Evolutionary conservation across 2,113 vertebrate species (phyloP).

Genomic region (Clinocottus analis): DNA sequence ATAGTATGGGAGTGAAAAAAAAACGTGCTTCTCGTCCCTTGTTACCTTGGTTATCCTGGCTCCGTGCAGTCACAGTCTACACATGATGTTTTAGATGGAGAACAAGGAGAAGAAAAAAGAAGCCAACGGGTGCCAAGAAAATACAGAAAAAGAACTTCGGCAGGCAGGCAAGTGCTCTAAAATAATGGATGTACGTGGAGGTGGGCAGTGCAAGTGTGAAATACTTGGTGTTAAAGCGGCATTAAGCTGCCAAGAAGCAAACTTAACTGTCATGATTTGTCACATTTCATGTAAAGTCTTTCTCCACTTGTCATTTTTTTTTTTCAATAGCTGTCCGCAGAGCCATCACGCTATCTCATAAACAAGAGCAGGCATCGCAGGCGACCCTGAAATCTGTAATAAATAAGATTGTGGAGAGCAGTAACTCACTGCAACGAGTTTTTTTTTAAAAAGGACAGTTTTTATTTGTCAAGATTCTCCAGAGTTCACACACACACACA

Average conservation of each 20-base stretch:
- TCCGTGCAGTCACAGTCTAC: slow-evolving; percentile 23
- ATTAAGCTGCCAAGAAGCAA: slow-evolving; percentile 64
- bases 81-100: slow-evolving; percentile 34
- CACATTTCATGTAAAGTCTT: slow-evolving; percentile 63
- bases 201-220: slow-evolving; percentile 67
- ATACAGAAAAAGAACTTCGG: slow-evolving; percentile 43
- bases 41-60: slow-evolving; percentile 29
- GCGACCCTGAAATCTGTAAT: slow-evolving; percentile 37
- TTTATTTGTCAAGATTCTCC: slow-evolving; percentile 15
- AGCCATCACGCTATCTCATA: slow-evolving; percentile 36
- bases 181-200: slow-evolving; percentile 63
- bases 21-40: slow-evolving; percentile 24
- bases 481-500: slow-evolving; percentile 10
- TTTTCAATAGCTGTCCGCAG: slow-evolving; percentile 29
- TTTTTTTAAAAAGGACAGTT: background rate
- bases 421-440: background rate
- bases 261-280: slow-evolving; percentile 68
- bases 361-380: slow-evolving; percentile 34
- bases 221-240: slow-evolving; percentile 61
- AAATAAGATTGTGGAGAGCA: slow-evolving; percentile 39
- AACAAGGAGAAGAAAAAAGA: slow-evolving; percentile 41
- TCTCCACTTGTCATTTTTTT: slow-evolving; percentile 60
- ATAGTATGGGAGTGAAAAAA: slow-evolving; percentile 17
- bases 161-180: slow-evolving; percentile 59
- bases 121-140: slow-evolving; percentile 54